Evolutionary conservation across 2,113 vertebrate genomes (phyloP).

Genomic region (Microcebus murinus): DNA sequence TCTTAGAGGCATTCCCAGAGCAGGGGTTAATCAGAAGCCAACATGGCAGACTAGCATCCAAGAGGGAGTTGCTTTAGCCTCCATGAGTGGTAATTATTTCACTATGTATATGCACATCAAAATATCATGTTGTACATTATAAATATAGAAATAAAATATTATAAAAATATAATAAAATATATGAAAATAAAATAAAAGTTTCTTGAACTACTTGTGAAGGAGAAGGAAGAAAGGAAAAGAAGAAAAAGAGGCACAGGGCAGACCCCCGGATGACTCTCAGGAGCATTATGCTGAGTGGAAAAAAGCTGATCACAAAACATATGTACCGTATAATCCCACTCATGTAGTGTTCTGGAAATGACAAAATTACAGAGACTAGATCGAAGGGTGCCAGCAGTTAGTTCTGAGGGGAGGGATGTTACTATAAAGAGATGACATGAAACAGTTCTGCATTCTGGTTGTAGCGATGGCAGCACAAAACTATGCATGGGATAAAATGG

Average conservation of each 20-base stretch:
- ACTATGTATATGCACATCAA: background rate
- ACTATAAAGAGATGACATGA: background rate
- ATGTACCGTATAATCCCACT: background rate
- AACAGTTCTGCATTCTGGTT: background rate
- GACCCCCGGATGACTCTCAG: background rate
- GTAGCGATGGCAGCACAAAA: background rate
- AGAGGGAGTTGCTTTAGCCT: no score
- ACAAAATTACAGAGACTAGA: background rate
- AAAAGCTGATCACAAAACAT: background rate
- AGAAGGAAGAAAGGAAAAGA: background rate
- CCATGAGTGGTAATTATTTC: background rate
- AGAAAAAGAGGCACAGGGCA: background rate
- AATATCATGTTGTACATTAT: background rate
- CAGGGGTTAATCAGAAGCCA: no score
- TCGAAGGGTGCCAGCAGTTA: background rate
- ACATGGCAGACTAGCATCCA: no score
- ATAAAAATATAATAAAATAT: background rate
- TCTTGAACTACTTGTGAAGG: background rate
- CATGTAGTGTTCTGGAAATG: background rate
- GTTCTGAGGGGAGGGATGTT: accelerated
- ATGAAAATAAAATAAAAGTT: background rate
- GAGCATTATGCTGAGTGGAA: accelerated
- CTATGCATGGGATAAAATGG: background rate
- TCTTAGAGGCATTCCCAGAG: no score
- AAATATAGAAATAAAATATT: background rate